These are phyloP conservation scores for Scolopax mira DNA, from an alignment of 2,113 vertebrate genomes.

Conservation along the genomic window DNA sequence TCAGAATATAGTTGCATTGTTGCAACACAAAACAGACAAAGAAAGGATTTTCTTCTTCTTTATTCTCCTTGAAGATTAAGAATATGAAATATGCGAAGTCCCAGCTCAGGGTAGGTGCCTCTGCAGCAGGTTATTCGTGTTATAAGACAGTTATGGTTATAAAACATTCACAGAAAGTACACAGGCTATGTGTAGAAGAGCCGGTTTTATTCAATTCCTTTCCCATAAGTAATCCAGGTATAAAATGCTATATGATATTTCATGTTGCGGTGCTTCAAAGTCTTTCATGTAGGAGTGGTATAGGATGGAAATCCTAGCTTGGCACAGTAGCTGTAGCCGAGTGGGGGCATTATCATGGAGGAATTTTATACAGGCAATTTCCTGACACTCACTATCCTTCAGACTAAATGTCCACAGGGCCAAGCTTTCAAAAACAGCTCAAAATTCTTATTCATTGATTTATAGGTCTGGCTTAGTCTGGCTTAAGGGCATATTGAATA, in stretches of 20 bases:
- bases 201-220: neutral
- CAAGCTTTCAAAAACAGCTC: neutral
- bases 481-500: neutral
- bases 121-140: neutral
- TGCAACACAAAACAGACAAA: neutral
- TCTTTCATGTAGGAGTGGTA: neutral
- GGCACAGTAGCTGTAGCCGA: neutral
- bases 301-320: neutral
- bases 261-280: neutral
- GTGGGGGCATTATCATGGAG: neutral
- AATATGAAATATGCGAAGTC: neutral
- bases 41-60: neutral
- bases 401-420: neutral
- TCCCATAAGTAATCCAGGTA: neutral
- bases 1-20: neutral
- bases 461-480: neutral
- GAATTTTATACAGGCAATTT: neutral
- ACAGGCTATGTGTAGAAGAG: neutral
- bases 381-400: neutral
- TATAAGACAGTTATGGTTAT: neutral
- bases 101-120: neutral
- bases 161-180: neutral
- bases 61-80: neutral
- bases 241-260: neutral
- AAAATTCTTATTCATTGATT: neutral